Conservation (phyloP, 2,888 invertebrate species). For the Scaptomyza reducta region DNA sequence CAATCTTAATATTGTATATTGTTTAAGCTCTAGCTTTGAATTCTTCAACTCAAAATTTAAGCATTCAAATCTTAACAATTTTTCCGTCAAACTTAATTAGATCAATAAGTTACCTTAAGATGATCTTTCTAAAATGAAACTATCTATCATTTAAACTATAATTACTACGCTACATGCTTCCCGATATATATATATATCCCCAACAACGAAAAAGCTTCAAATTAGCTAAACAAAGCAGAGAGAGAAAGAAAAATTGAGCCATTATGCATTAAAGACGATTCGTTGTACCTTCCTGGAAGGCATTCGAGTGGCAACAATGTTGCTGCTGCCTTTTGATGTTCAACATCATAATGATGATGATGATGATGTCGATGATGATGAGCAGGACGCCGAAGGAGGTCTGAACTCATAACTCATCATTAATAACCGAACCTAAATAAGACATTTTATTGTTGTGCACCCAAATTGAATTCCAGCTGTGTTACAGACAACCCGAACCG, state of each 20-base stretch:
- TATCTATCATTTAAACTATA: slow-evolving; percentile 1
- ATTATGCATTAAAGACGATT: slow-evolving; percentile 30
- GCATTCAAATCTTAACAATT: neutral
- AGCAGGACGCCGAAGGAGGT: slow-evolving; percentile 59
- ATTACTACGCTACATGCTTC: slow-evolving; percentile 1
- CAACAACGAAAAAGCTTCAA: slow-evolving; percentile 4
- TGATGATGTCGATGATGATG: slow-evolving; percentile 37
- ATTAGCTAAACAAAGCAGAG: slow-evolving; percentile 26
- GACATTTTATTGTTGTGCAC: slow-evolving; percentile 74
- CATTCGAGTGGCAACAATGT: slow-evolving; percentile 39
- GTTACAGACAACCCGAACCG: slow-evolving; percentile 26
- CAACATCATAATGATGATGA: slow-evolving; percentile 23
- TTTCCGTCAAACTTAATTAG: neutral
- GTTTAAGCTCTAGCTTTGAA: neutral
- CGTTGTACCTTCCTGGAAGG: slow-evolving; percentile 58
- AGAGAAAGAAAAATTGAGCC: neutral
- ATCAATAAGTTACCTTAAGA: neutral
- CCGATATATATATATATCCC: neutral
- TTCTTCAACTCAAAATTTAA: neutral
- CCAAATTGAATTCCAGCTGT: slow-evolving; percentile 78
- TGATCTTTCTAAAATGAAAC: neutral
- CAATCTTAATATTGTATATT: neutral
- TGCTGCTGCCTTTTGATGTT: slow-evolving; percentile 29
- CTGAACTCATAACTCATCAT: slow-evolving; percentile 80
- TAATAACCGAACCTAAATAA: slow-evolving; percentile 80